These are phyloP conservation scores for Microctenopoma lineatum DNA, from an alignment of 2,797 vertebrate species.

Conservation along the genomic window DNA sequence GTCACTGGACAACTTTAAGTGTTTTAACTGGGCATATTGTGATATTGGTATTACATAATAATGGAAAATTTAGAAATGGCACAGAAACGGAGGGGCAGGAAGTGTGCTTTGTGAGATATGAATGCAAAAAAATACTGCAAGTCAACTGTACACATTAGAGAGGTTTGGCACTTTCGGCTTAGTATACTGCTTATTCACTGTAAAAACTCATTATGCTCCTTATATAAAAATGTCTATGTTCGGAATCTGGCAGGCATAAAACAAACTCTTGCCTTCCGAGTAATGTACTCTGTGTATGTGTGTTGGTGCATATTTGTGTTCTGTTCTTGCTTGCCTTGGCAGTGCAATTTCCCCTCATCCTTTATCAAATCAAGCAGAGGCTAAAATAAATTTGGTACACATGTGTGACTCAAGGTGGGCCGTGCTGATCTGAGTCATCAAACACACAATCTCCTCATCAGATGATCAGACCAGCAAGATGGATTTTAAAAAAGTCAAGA, in stretches of 20 bases:
- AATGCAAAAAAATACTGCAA: slow-evolving; percentile 1
- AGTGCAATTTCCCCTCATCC: neutral
- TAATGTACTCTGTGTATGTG: neutral
- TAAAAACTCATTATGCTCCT: neutral
- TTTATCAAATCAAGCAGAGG: neutral
- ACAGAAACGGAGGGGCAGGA: slow-evolving; percentile 41
- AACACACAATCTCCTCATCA: neutral
- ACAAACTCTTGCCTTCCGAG: too few species aligned
- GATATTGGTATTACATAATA: slow-evolving; percentile 55
- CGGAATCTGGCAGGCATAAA: too few species aligned
- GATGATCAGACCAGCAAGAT: neutral
- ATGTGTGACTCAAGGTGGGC: slow-evolving; percentile 7
- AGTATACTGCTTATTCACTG: neutral
- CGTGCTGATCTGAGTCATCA: slow-evolving; percentile 21
- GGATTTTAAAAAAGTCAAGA: too few species aligned
- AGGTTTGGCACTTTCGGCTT: slow-evolving; percentile 24
- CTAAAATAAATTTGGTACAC: slow-evolving; percentile 7
- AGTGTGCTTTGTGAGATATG: slow-evolving; percentile 23
- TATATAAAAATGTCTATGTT: too few species aligned
- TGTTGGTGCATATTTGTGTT: neutral
- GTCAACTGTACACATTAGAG: neutral
- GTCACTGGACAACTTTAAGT: slow-evolving; percentile 1
- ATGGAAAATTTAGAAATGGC: slow-evolving; percentile 46
- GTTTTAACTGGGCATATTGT: slow-evolving; percentile 40
- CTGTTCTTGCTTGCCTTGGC: slow-evolving; percentile 1